Conservation (phyloP, 2,113 vertebrate species). For the Gobio gobio region DNA sequence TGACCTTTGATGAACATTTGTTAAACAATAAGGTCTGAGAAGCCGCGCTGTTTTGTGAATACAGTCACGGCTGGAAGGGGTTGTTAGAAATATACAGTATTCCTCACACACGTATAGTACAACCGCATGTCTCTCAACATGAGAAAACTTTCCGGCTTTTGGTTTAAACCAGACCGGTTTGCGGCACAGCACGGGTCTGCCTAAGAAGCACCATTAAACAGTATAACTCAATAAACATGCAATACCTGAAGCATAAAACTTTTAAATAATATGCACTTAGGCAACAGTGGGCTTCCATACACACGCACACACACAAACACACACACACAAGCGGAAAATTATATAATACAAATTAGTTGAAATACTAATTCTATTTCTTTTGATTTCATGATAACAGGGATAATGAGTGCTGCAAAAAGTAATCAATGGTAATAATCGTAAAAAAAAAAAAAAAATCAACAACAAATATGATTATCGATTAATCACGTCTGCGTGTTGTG, state of each 20-base stretch:
- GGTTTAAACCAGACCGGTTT: not conserved
- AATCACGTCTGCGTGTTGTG: not conserved
- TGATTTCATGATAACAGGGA: not conserved
- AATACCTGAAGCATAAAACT: not conserved
- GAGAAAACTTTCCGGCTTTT: not conserved
- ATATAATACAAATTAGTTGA: not conserved
- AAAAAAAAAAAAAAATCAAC: not conserved
- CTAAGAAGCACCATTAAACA: not conserved
- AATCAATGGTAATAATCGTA: not conserved
- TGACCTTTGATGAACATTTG: constrained; percentile 1
- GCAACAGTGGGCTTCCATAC: not conserved
- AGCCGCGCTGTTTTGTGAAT: not conserved
- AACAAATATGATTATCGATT: not conserved
- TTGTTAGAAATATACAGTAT: too few species aligned
- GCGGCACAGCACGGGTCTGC: not conserved
- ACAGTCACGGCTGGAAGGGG: too few species aligned
- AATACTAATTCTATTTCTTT: not conserved
- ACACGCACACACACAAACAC: not conserved
- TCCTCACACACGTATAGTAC: too few species aligned
- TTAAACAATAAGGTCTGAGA: not conserved
- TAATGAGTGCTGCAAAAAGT: not conserved
- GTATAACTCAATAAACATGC: not conserved
- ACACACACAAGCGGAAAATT: not conserved
- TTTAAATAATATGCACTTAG: not conserved
- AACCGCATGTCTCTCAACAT: not conserved